A percentile compares a stretch with the other conserved stretches of the same genome.
Conservation (phyloP, 2,113 vertebrate genomes). For the Piaya cayana region DNA sequence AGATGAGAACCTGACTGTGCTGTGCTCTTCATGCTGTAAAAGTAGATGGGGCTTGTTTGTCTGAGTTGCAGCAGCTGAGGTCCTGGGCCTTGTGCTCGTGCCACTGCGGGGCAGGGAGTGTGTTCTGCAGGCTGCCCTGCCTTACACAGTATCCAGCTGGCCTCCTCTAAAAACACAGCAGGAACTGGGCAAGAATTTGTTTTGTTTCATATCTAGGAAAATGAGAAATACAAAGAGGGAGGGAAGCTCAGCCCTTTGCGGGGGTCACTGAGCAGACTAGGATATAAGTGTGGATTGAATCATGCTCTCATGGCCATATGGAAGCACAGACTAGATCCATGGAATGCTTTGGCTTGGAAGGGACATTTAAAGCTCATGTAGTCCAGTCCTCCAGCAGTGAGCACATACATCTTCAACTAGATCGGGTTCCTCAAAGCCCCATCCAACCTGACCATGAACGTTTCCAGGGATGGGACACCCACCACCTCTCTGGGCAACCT, state of each 20-base stretch:
- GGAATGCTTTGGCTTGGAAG: neutral
- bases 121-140: neutral
- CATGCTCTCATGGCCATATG: neutral
- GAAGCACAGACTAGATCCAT: neutral
- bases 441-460: fast-evolving
- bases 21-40: no score
- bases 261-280: neutral
- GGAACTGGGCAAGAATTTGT: neutral
- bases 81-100: fast-evolving
- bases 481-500: neutral
- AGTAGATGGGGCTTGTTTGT: no score
- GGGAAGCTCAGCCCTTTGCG: neutral
- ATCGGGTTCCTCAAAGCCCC: neutral
- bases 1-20: neutral
- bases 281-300: neutral
- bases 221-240: neutral
- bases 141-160: neutral
- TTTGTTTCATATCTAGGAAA: neutral
- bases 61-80: neutral
- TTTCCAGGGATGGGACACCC: neutral
- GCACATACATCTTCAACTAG: neutral
- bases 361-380: neutral
- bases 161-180: neutral
- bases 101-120: neutral
- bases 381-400: neutral